Conservation (phyloP, 1,140 invertebrate genomes). For the Amphibalanus amphitrite region DNA sequence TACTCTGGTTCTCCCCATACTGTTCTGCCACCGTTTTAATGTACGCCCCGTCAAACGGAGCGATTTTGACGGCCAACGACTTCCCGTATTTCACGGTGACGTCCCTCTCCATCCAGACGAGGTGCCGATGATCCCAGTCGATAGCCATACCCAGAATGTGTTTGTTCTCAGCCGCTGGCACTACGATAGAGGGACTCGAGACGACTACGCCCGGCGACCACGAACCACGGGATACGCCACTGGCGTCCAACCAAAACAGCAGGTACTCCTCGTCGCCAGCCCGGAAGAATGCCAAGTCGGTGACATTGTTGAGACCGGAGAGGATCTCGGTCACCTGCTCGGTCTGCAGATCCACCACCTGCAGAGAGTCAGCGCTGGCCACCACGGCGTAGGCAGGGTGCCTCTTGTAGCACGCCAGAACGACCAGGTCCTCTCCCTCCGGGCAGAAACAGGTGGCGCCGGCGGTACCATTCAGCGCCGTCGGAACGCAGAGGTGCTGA, state of each 20-base stretch:
- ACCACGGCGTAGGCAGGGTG: too few relatives aligned
- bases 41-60: neutral
- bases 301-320: neutral
- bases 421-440: too few relatives aligned
- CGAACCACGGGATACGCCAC: neutral
- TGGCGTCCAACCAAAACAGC: neutral
- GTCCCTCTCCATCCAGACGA: neutral
- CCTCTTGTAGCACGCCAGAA: too few relatives aligned
- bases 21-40: neutral
- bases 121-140: neutral
- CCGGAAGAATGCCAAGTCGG: neutral
- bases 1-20: neutral
- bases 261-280: neutral
- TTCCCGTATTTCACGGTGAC: neutral
- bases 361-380: too few relatives aligned
- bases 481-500: too few relatives aligned
- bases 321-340: too few relatives aligned
- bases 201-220: neutral
- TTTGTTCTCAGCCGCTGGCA: neutral
- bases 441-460: too few relatives aligned
- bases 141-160: neutral
- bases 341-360: too few relatives aligned
- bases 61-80: neutral
- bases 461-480: too few relatives aligned
- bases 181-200: neutral